These are phyloP conservation scores for Hecatera dysodea DNA, from an alignment of 2,888 invertebrate species.

Conservation along the genomic window DNA sequence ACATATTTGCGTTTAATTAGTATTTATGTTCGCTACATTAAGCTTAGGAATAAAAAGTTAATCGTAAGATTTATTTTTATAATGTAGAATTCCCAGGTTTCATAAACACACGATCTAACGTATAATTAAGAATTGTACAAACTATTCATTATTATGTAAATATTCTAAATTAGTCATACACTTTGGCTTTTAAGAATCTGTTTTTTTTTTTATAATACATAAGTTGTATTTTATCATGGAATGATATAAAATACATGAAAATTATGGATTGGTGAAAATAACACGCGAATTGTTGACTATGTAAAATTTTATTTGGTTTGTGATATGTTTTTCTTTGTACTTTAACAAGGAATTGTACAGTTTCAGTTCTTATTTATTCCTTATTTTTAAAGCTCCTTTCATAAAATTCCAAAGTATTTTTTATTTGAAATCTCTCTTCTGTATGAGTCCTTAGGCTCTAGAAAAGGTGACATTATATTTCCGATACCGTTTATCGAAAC, in stretches of 20 bases:
- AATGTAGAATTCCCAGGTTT: constrained; percentile 80
- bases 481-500: too few species aligned
- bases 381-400: constrained; percentile 4
- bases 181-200: constrained; percentile 56
- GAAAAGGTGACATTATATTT: too few species aligned
- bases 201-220: constrained; percentile 53
- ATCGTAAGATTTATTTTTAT: constrained; percentile 84
- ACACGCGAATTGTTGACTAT: constrained; percentile 32
- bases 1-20: constrained; percentile 65
- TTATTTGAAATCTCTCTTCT: constrained; percentile 14
- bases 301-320: constrained; percentile 10
- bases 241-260: constrained; percentile 42
- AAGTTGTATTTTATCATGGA: constrained; percentile 55
- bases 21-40: constrained; percentile 67
- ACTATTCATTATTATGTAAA: constrained; percentile 70
- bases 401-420: constrained; percentile 7
- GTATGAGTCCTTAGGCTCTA: constrained; percentile 40
- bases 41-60: constrained; percentile 65
- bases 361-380: constrained; percentile 20
- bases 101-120: constrained; percentile 78
- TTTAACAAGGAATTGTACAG: constrained; percentile 30
- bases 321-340: constrained; percentile 20
- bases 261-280: constrained; percentile 11
- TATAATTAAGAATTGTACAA: constrained; percentile 67
- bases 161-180: constrained; percentile 67